Evolutionary conservation across 2,113 vertebrate species (phyloP).

Genomic region (Rhynchomys soricoides): DNA sequence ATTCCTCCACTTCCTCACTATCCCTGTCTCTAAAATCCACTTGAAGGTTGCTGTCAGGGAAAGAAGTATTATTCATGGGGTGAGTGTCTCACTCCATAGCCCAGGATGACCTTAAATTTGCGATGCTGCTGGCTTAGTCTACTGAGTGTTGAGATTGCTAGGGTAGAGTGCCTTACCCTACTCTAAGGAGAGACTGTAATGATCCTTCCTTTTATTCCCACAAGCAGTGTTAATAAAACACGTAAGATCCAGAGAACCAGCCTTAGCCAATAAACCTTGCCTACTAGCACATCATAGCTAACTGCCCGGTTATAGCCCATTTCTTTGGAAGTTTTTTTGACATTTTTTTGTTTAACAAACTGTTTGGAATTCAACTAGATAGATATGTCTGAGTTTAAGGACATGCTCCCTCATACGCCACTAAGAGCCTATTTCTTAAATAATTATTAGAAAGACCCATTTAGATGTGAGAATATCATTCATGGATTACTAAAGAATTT

Average conservation of each 20-base stretch:
- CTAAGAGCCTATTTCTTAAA: constrained; percentile 43
- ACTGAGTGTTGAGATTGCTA: background rate
- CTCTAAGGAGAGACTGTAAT: background rate
- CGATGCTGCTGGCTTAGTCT: too few species aligned
- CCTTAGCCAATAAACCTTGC: constrained; percentile 10
- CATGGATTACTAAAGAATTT: background rate
- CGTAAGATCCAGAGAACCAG: background rate
- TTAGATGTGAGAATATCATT: constrained; percentile 46
- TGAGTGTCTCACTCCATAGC: background rate
- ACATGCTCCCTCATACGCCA: background rate
- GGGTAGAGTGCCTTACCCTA: background rate
- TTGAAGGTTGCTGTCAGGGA: background rate
- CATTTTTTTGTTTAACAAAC: constrained; percentile 15
- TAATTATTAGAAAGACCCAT: background rate
- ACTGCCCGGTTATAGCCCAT: background rate
- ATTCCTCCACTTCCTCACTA: background rate
- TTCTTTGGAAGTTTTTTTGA: background rate
- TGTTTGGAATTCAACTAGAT: constrained; percentile 13
- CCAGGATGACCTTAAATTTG: background rate
- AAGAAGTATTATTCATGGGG: background rate
- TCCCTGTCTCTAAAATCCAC: background rate
- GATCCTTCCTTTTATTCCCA: background rate
- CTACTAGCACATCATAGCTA: background rate
- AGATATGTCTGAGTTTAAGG: background rate
- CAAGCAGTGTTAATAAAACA: background rate